Percentiles rank a stretch among this genome's conserved stretches.
Evolutionary conservation across 2,797 vertebrate species (phyloP).

Genomic region (Gambelia wislizenii): DNA sequence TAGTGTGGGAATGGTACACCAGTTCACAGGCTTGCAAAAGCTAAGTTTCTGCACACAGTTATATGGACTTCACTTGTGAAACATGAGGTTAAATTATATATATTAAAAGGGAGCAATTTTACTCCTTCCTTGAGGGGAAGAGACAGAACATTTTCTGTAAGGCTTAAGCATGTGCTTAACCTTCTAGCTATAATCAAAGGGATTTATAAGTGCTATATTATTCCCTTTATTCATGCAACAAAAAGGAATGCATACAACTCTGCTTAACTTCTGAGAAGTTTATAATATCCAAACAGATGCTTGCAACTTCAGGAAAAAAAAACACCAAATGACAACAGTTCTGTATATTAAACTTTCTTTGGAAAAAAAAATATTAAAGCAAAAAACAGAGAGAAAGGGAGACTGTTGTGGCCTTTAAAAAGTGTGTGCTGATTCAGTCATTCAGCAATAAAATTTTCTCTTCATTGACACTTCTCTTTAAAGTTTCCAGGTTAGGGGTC

Average conservation of each 20-base stretch:
- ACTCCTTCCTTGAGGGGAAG: not conserved
- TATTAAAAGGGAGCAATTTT: not conserved
- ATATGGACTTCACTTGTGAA: not conserved
- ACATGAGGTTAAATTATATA: not conserved
- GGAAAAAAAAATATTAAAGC: fast-evolving
- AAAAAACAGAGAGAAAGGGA: not conserved
- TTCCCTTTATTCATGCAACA: not conserved
- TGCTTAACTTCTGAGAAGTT: not conserved
- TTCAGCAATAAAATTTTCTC: not conserved
- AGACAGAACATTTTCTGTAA: no score
- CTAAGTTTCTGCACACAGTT: not conserved
- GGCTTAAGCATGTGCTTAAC: not conserved
- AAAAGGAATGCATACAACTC: not conserved
- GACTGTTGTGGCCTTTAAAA: no score
- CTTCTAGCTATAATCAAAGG: not conserved
- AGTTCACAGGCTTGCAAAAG: not conserved
- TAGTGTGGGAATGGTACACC: not conserved
- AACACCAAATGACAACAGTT: not conserved
- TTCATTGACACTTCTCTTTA: not conserved
- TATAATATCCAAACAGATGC: not conserved
- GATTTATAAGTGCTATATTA: not conserved
- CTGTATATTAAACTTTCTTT: not conserved
- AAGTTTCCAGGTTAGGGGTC: not conserved
- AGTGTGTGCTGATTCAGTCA: not conserved
- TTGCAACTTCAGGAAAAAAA: not conserved